These are phyloP conservation scores for Drosophila subpulchrella DNA, from an alignment of 1,140 invertebrate genomes.

Conservation along the genomic window DNA sequence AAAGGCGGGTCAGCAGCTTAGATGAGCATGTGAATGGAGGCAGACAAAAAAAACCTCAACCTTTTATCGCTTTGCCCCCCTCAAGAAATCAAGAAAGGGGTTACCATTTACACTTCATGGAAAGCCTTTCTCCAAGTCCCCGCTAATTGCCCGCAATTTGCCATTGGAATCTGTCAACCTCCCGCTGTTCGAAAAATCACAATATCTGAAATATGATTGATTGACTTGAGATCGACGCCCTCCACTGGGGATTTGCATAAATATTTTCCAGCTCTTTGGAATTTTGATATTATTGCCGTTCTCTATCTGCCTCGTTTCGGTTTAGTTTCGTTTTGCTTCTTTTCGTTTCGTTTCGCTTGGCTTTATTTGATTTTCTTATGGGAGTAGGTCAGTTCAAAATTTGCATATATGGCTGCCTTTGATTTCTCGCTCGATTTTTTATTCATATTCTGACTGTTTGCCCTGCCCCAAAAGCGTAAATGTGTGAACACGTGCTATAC, in stretches of 20 bases:
- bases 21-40: constrained; percentile 45
- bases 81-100: background rate
- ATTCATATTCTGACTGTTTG: constrained; percentile 73
- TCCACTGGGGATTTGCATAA: constrained; percentile 62
- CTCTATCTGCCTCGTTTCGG: constrained; percentile 24
- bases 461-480: constrained; percentile 41
- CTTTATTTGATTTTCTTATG: constrained; percentile 77
- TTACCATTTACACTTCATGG: constrained; percentile 54
- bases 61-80: constrained; percentile 8
- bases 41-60: background rate
- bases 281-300: constrained; percentile 39
- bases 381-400: constrained; percentile 83
- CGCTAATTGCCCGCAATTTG: constrained; percentile 73
- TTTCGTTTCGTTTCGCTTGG: constrained; percentile 28
- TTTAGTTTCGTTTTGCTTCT: constrained; percentile 29
- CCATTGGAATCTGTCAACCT: constrained; percentile 31
- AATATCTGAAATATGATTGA: constrained; percentile 44
- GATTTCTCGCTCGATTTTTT: constrained; percentile 77
- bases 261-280: constrained; percentile 52
- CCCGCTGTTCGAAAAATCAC: constrained; percentile 17
- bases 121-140: constrained; percentile 63
- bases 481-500: constrained; percentile 40
- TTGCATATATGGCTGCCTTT: constrained; percentile 77
- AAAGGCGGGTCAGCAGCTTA: constrained; percentile 21
- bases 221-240: constrained; percentile 53